These are phyloP conservation scores for Microctenopoma stevenorrisi DNA, from an alignment of 2,797 vertebrate species.

Conservation along the genomic window DNA sequence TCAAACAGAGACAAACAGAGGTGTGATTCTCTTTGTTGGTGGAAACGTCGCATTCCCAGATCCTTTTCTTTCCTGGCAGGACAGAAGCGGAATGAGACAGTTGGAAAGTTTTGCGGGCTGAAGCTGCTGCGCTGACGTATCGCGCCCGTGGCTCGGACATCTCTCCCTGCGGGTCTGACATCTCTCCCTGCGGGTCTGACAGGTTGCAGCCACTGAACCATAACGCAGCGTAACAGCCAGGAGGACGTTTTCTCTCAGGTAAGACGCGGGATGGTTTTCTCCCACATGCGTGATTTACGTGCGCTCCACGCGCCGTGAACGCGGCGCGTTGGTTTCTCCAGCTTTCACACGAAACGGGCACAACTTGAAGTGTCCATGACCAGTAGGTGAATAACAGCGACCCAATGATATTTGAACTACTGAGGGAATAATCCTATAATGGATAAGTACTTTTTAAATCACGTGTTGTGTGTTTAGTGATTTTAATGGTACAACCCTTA, in stretches of 20 bases:
- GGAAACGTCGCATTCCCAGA: neutral
- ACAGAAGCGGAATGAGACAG: conserved; percentile 3
- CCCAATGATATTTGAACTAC: too few relatives aligned
- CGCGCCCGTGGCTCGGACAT: conserved; percentile 11
- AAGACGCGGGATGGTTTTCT: neutral
- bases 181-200: conserved; percentile 2
- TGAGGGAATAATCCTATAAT: conserved; percentile 1
- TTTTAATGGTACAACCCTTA: conserved; percentile 4
- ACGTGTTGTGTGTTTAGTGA: too few relatives aligned
- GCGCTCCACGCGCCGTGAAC: neutral
- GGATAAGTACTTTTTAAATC: too few relatives aligned
- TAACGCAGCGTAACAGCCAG: neutral
- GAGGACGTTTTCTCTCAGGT: conserved; percentile 41
- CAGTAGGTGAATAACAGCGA: neutral
- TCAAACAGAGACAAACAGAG: conserved; percentile 10
- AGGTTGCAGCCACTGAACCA: conserved; percentile 21
- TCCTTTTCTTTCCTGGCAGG: neutral
- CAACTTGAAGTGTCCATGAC: neutral
- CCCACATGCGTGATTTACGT: neutral
- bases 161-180: conserved; percentile 15
- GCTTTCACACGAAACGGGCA: conserved; percentile 1
- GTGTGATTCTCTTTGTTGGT: neutral
- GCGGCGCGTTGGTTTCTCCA: too few relatives aligned
- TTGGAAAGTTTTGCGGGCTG: conserved; percentile 23
- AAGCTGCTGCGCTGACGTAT: conserved; percentile 32